A percentile compares a stretch with the other conserved stretches of the same genome.
phyloP scores from a whole-genome alignment of 2,113 vertebrate species.

The Mus pahari region DNA sequence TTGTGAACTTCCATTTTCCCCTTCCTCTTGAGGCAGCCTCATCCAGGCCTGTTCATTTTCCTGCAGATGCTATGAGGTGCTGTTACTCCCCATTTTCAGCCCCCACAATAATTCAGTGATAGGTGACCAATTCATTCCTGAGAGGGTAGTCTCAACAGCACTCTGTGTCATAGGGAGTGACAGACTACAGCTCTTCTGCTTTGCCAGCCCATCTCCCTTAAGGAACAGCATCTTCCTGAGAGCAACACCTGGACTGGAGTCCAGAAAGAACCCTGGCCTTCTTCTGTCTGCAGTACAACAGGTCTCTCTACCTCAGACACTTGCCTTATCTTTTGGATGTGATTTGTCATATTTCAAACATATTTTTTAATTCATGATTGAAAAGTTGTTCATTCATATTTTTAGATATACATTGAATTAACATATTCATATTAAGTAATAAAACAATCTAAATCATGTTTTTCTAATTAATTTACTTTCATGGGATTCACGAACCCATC shows the following conservation, averaged over 20 bases:
- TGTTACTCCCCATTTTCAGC: not conserved
- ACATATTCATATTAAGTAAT: too few species aligned
- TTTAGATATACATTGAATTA: not conserved
- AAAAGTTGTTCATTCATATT: not conserved
- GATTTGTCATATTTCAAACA: not conserved
- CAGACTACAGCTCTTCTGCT: not conserved
- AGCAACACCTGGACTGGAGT: too few species aligned
- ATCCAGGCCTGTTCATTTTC: not conserved
- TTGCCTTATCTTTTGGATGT: not conserved
- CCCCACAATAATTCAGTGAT: not conserved
- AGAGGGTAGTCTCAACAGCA: not conserved
- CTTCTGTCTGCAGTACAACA: too few species aligned
- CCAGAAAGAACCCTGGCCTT: too few species aligned
- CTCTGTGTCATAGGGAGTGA: not conserved
- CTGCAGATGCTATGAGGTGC: not conserved
- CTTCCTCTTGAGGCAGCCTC: not conserved
- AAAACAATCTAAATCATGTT: too few species aligned
- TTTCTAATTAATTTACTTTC: too few species aligned
- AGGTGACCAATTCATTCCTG: not conserved
- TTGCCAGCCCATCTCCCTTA: not conserved
- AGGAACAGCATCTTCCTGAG: not conserved
- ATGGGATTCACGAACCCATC: too few species aligned
- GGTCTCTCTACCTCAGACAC: not conserved
- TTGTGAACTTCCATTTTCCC: not conserved
- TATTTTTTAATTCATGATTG: not conserved